Evolutionary conservation across 1,140 invertebrate genomes (phyloP), one percentile per base, ranked within the genome.

Genomic region (Cephus cinctus): DNA sequence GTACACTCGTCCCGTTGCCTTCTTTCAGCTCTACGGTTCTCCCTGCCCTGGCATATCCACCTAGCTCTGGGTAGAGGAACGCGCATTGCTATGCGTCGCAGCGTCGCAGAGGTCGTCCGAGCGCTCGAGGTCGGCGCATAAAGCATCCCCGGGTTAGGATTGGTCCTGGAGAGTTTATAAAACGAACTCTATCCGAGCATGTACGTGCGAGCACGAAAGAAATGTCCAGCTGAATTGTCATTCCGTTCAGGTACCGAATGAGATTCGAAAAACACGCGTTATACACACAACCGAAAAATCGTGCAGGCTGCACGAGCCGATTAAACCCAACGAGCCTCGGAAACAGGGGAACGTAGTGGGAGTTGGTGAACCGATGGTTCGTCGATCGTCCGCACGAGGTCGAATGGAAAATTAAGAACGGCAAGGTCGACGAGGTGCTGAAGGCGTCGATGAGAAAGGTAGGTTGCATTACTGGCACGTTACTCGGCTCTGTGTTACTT

Each of bases 1-100:
- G 45, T 50, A 45, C 39, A 53, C 25, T 52, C 48, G 51, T 46
- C 49, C 21, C 9, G 16, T 44, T 30, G 16, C 43, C 53, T 46
- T 53, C 49, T 46, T 50, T 40, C 23, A 49, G 46, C 18, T 36
- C 30, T 22, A 42, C 43, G 43, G 35, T 43, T 41, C 30, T 21
- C 31, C n/a, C 44, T 43, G 6, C 19, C 42, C 46, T 15, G 15
- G 56, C 54, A 59, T 56, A 40, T 44, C 45, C 45, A 52, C 18
- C 23, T 32, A n/a, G 14, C 12, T 32, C 18, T 8, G 21, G 6
- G 15, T 25, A 14, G 18, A 22, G 21, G n/a, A n/a, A n/a, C 34
- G 31, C 35, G 49, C 56, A 63, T 68, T 59, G 63, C 61, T 65
- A 66, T 68, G 63, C 63, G 51, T 53, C 56, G 50, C 46, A 52